These are phyloP conservation scores for Xestia ashworthii DNA, from an alignment of 2,888 invertebrate species.

Conservation along the genomic window DNA sequence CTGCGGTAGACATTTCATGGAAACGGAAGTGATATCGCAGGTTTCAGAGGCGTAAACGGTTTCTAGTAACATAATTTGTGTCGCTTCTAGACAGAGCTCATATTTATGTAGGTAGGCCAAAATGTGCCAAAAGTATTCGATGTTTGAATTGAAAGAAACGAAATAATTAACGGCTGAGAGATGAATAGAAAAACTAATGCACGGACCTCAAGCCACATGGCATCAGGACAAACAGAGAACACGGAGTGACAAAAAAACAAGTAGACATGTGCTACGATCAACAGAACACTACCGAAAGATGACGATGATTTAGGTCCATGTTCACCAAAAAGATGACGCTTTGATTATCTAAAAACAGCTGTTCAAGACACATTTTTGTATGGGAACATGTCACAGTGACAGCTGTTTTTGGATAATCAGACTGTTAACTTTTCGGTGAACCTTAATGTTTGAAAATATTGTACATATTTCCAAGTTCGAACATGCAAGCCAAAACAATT, in stretches of 20 bases:
- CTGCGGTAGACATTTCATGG: slow-evolving; percentile 36
- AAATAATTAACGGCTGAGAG: not conserved
- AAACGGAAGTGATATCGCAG: slow-evolving; percentile 43
- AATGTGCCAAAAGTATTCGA: not conserved
- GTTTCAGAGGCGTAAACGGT: slow-evolving; percentile 13
- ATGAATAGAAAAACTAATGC: not conserved
- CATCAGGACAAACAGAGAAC: not conserved
- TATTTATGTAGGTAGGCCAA: not conserved
- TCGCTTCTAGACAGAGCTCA: not conserved
- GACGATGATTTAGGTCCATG: not conserved
- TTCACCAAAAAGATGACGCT: too few species aligned
- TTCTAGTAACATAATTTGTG: slow-evolving; percentile 36
- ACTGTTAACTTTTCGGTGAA: too few species aligned
- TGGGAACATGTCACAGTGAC: too few species aligned
- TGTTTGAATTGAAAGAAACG: not conserved
- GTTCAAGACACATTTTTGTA: too few species aligned
- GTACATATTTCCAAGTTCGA: not conserved
- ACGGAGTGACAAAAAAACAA: not conserved
- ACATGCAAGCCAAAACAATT: slow-evolving; percentile 12
- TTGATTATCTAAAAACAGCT: too few species aligned
- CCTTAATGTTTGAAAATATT: not conserved
- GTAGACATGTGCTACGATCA: not conserved
- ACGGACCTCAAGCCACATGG: not conserved
- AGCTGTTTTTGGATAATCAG: too few species aligned
- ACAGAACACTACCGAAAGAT: not conserved